These are phyloP conservation scores for Pelodiscus sinensis DNA, from an alignment of 2,113 vertebrate species.

Conservation along the genomic window DNA sequence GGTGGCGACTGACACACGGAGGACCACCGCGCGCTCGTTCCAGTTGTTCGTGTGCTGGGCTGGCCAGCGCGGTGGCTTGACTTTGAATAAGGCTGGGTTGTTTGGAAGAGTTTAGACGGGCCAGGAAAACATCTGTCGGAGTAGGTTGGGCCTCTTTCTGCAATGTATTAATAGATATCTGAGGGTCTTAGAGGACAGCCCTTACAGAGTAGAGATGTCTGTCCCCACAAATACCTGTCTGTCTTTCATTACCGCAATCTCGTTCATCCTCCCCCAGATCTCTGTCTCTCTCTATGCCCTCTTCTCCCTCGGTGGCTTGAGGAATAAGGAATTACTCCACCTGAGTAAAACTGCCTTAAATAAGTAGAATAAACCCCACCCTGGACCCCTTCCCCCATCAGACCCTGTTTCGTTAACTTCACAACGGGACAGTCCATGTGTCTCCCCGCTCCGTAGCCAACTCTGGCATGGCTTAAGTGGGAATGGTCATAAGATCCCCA, in stretches of 20 bases:
- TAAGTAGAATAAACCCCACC: background rate
- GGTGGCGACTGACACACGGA: background rate
- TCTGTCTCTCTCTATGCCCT: background rate
- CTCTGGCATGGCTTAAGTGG: background rate
- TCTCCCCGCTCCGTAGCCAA: background rate
- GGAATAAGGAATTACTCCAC: background rate
- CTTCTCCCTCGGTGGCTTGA: background rate
- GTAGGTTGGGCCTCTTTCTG: background rate
- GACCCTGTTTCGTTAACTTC: background rate
- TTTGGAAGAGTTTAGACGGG: background rate
- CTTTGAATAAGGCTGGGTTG: background rate
- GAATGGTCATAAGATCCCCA: background rate
- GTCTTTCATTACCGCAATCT: background rate
- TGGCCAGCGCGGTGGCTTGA: background rate
- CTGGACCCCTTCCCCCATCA: background rate
- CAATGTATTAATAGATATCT: background rate
- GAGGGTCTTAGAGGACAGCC: background rate
- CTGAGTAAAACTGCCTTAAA: background rate
- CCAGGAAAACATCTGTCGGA: background rate
- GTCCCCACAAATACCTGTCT: background rate
- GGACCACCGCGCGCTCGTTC: background rate
- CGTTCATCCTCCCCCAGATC: background rate
- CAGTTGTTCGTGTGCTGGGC: background rate
- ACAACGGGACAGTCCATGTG: background rate
- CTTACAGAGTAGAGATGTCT: background rate